Evolutionary conservation across 2,797 vertebrate genomes (phyloP), one percentile per base, ranked within the genome.

Genomic region (Leuciscus waleckii): DNA sequence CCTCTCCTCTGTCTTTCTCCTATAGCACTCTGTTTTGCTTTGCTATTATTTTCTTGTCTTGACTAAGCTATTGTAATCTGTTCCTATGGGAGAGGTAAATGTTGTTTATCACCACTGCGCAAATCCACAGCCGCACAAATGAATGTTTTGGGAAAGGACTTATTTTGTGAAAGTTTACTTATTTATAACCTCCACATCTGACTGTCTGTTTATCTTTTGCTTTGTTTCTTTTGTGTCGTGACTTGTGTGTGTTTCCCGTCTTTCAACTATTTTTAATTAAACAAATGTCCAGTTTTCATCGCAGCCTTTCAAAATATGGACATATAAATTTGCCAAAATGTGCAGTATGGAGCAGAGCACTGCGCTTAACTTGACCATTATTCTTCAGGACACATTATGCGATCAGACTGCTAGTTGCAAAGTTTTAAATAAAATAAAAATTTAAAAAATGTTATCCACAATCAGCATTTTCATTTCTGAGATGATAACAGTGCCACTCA

Each of bases 111-210:
- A 76, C 17, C 7, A 21, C 7, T 21, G 21, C 1, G 9, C 67
- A 56, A 87, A 85, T 61, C 46, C 54, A 74, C 2, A 11, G 37
- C 43, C 26, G 54, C 63, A 76, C 67, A 17, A 88, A 83, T 85
- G 14, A 76, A 81, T 81, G 63, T 81, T 87, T 73, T 83, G 70
- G 77, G 21, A 65, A 37, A 65, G 29, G 29, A 32, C 7, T 37
- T 3, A 21, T 41, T 49, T 49, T 49, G 14, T 17, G 14, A 13
- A 63, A 43, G 37, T 78, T 63, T 46, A 41, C 14, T 63, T 43
- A 63, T 61, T 78, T 21, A 29, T 78, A 43, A 17, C 37, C 41
- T 77, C 21, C 54, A 58, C 35, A 69, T 23, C 19, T 1, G 39
- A 43, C 41, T n/a, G 39, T 71, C 69, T 26, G 11, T 65, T 56